phyloP scores from a whole-genome alignment of 2,797 vertebrate species.

The Acomys russatus region DNA sequence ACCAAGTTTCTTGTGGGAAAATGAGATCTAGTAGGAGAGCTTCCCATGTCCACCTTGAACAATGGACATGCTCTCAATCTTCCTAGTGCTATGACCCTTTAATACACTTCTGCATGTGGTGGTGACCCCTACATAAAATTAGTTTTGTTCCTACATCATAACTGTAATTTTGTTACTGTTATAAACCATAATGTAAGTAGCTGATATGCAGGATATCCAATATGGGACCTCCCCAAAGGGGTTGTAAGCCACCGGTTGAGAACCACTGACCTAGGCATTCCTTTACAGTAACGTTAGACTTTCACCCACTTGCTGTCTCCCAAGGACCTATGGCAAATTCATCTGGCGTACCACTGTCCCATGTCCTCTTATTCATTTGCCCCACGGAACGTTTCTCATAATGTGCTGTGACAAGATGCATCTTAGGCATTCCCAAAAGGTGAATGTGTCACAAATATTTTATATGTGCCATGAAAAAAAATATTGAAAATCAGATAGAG shows the following conservation, averaged over 20 bases:
- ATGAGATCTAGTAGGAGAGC: not conserved
- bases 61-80: not conserved
- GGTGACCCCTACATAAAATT: not conserved
- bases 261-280: too few relatives aligned
- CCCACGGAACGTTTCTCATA: conserved; percentile 6
- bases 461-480: not conserved
- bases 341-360: not conserved
- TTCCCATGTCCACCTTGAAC: not conserved
- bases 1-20: not conserved
- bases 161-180: not conserved
- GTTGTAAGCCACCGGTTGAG: not conserved
- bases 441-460: conserved; percentile 9
- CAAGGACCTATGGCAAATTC: not conserved
- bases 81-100: not conserved
- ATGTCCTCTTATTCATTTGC: conserved; percentile 9
- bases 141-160: not conserved
- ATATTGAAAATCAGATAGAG: not conserved
- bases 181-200: not conserved
- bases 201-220: too few relatives aligned
- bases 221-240: not conserved
- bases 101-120: not conserved
- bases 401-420: not conserved
- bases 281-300: not conserved
- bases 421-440: not conserved
- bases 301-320: not conserved